Evolutionary conservation across 2,113 vertebrate genomes (phyloP), one percentile per base, ranked within the genome.

Genomic region (Protomyctophum bolini): DNA sequence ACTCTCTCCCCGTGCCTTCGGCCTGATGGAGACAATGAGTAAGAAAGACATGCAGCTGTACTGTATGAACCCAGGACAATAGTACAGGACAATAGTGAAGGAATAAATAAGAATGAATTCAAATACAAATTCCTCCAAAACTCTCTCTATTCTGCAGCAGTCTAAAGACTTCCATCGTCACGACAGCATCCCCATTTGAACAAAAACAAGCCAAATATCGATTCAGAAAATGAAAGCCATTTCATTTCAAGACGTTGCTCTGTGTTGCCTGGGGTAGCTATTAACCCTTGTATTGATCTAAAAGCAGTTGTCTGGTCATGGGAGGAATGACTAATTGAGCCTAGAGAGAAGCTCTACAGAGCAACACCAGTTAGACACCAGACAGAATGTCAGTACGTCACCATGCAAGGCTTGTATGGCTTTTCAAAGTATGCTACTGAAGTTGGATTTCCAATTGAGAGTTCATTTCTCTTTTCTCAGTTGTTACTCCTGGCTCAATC

Each of bases 231-330:
- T 61, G 47, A 66, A 75, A 72, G 59, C 33, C 51, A 66, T 68
- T 68, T 62, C 2, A 50, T 63, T 41, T 68, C 21, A 21, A 52
- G 66, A 54, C 60, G 64, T 7, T 0, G 29, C 5, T 14, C 29
- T 7, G 52, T 49, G 71, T 15, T 28, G 71, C 68, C 61, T 11
- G 52, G 58, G 65, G 59, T 15, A 10, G 56, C 74, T 62, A 74
- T 80, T 80, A 77, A 73, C 77, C 70, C 45, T 1, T 10, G 29
- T 68, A 83, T 80, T 54, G 81, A 83, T 83, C 68, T 10, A 8
- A 11, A 41, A n/a, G 28, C 70, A 15, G 52, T 49, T 28, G 62
- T 67, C 62, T 70, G 73, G 15, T 76, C 55, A 45, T 9, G 49
- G 79, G 46, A 51, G 54, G 58, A 64, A 77, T 68, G 64, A 58